Conservation (phyloP, 2,113 vertebrate species). For the Datnioides undecimradiatus region DNA sequence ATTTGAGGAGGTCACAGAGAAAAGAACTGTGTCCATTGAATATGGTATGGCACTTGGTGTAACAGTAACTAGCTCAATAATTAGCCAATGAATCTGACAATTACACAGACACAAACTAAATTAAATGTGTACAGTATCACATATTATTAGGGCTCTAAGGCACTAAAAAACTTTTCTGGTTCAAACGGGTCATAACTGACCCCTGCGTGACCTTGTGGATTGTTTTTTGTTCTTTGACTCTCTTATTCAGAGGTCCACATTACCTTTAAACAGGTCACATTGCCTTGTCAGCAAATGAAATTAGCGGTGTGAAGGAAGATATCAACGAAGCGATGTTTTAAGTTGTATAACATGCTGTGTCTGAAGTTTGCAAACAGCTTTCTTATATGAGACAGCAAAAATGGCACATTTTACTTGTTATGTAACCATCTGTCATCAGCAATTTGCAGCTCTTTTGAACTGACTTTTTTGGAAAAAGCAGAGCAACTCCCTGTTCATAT, state of each 20-base stretch:
- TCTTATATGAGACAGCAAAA: background rate
- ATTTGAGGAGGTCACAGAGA: background rate
- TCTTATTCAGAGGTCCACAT: background rate
- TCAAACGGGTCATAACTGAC: background rate
- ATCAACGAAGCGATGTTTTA: background rate
- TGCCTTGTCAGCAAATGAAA: background rate
- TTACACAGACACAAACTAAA: background rate
- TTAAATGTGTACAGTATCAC: background rate
- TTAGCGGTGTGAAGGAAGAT: background rate
- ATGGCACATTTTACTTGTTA: conserved; percentile 22
- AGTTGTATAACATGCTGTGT: background rate
- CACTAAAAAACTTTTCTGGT: background rate
- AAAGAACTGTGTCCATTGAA: background rate
- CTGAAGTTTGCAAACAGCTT: background rate
- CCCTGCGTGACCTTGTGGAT: background rate
- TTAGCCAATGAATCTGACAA: background rate
- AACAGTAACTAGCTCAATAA: background rate
- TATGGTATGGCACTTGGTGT: background rate
- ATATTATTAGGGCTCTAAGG: background rate
- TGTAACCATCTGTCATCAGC: conserved; percentile 25
- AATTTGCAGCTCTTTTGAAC: conserved; percentile 25
- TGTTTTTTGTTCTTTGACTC: background rate
- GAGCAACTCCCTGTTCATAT: background rate
- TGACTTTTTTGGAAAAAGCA: background rate
- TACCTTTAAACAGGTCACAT: background rate